A percentile compares a stretch with the other conserved stretches of the same genome.
These are phyloP conservation scores for Drosophila dives DNA, from an alignment of 2,888 invertebrate species.

Conservation along the genomic window DNA sequence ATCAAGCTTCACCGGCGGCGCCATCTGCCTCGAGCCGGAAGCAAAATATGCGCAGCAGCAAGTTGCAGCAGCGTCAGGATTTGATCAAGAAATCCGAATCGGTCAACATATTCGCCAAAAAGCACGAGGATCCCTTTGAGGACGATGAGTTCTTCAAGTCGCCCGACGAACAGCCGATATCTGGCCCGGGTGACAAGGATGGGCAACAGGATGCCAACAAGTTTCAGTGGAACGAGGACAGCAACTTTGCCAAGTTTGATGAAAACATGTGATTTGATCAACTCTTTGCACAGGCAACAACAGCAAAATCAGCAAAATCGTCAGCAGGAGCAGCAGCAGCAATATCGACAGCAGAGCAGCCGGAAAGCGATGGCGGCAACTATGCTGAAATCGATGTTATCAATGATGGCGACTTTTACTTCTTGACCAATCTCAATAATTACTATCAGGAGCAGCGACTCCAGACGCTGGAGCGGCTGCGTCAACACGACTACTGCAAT, in stretches of 20 bases:
- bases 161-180: slow-evolving; percentile 55
- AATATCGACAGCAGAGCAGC: slow-evolving; percentile 4
- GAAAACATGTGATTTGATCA: slow-evolving; percentile 85
- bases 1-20: slow-evolving; percentile 71
- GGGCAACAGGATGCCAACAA: slow-evolving; percentile 47
- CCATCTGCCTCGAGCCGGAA: slow-evolving; percentile 61
- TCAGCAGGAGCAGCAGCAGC: slow-evolving; percentile 7
- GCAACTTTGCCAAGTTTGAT: slow-evolving; percentile 85
- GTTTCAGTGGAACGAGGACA: slow-evolving; percentile 83
- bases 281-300: slow-evolving; percentile 75
- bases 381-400: slow-evolving; percentile 82
- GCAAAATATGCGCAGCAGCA: slow-evolving; percentile 83
- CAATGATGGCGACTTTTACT: slow-evolving; percentile 75
- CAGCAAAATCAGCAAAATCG: not conserved
- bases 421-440: slow-evolving; percentile 80
- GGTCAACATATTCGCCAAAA: slow-evolving; percentile 94
- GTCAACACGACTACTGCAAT: slow-evolving; percentile 57
- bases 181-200: slow-evolving; percentile 32
- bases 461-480: slow-evolving; percentile 35
- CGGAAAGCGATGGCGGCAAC: slow-evolving; percentile 50
- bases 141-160: slow-evolving; percentile 93
- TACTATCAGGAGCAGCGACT: slow-evolving; percentile 77
- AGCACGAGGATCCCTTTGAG: slow-evolving; percentile 95
- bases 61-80: slow-evolving; percentile 86
- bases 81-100: slow-evolving; percentile 95